Evolutionary conservation across 2,113 vertebrate species (phyloP).

Genomic region (Chloropsis hardwickii): DNA sequence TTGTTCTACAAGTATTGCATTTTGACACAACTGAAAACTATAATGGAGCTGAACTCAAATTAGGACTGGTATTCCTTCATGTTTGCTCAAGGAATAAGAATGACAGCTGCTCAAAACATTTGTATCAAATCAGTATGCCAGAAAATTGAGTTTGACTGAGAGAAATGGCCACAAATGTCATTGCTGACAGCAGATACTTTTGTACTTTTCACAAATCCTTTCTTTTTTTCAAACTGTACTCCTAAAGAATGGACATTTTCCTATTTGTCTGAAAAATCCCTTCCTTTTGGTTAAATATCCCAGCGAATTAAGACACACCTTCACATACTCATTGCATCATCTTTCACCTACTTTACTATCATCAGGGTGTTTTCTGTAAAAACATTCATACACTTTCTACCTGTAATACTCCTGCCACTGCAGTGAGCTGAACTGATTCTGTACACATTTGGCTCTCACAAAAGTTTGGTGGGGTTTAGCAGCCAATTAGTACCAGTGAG

Average conservation of each 20-base stretch:
- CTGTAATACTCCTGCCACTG: background rate
- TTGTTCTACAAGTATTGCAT: background rate
- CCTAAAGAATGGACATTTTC: background rate
- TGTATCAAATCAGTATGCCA: background rate
- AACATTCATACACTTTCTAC: background rate
- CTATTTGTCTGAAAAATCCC: background rate
- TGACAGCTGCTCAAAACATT: background rate
- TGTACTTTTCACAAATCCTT: background rate
- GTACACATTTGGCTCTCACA: background rate
- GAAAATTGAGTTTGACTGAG: background rate
- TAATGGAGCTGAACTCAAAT: background rate
- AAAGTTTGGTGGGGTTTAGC: background rate
- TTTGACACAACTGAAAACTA: background rate
- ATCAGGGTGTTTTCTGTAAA: background rate
- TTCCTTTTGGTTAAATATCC: background rate
- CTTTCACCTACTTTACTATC: background rate
- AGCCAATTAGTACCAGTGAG: background rate
- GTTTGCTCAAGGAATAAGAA: background rate
- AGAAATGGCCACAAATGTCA: background rate
- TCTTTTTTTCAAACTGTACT: background rate
- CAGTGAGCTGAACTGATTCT: background rate
- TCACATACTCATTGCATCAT: background rate
- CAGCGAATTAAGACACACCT: background rate
- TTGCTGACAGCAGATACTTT: background rate
- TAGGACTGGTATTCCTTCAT: background rate